Evolutionary conservation across 2,888 invertebrate species (phyloP), one percentile per base, ranked within the genome.

Genomic region (Pristionchus exspectatus): DNA sequence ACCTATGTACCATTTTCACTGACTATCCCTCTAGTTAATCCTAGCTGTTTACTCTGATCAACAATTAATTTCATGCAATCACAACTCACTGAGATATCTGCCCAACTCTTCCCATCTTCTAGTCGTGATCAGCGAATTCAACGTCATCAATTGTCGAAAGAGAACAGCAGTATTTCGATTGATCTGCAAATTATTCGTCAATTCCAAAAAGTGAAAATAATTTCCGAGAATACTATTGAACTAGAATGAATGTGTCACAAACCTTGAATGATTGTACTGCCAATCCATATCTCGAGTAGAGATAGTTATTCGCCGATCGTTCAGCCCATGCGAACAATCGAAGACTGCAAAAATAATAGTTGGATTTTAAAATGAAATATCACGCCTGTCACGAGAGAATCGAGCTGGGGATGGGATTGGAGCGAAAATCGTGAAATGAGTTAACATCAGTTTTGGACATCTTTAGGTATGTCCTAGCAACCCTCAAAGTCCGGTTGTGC

Each of bases 51-150:
- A 38, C 5, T 38, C 38, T 38, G 44, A 50, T 9, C 44, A 69
- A 59, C 38, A 7, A 50, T 50, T 50, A 12, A 50, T 50, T 50
- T 10, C 2, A 27, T 66, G n/a, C 5, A 66, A 27, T 4, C 5
- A 1, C 9, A 18, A 77, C 77, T 77, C 77, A 77, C 77, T 77
- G 44, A 77, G 50, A 44, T 77, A 44, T 44, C 77, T 77, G 7
- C 77, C 77, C 77, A 77, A 44, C 10, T 77, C 77, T 44, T 77
- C 77, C 77, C 77, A 77, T 44, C n/a, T 77, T 77, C 77, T 77
- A 9, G 21, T 44, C 50, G 77, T n/a, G 12, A 77, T 77, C 38
- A 77, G 50, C n/a, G 77, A 44, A n/a, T 77, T 77, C 16, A 77
- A 16, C 24, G 44, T n/a, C 44, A 77, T 38, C 5, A 77, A 24